These are phyloP conservation scores for Moxostoma hubbsi DNA, from an alignment of 2,797 vertebrate species.

Conservation along the genomic window DNA sequence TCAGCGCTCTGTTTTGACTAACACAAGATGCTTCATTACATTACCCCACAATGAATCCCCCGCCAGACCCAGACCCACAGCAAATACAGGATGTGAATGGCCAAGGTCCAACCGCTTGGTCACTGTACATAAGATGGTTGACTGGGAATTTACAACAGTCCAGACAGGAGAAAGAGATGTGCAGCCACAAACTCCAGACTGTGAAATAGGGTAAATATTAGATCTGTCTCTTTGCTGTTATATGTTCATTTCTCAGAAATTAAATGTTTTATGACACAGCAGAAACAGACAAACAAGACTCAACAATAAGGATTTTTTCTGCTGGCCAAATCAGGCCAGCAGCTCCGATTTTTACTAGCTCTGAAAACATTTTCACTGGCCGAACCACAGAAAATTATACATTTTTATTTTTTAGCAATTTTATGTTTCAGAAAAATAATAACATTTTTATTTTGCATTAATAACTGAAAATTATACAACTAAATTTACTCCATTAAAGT, in stretches of 20 bases:
- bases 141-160: not conserved
- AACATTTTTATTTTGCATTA: too few relatives aligned
- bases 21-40: conserved; percentile 13
- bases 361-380: too few relatives aligned
- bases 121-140: not conserved
- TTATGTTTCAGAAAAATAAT: too few relatives aligned
- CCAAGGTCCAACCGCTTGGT: conserved; percentile 3
- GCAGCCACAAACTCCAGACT: not conserved
- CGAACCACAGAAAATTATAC: too few relatives aligned
- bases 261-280: not conserved
- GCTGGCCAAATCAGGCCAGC: too few relatives aligned
- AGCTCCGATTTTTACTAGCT: too few relatives aligned
- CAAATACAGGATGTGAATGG: conserved; percentile 2
- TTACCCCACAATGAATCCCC: not conserved
- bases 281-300: not conserved
- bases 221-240: not conserved
- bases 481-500: too few relatives aligned
- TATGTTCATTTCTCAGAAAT: not conserved
- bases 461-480: too few relatives aligned
- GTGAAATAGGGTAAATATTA: not conserved
- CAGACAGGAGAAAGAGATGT: conserved; percentile 1
- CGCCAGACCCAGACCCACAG: too few relatives aligned
- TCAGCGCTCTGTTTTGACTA: not conserved
- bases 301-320: too few relatives aligned
- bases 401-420: too few relatives aligned